These are phyloP conservation scores for Nylanderia fulva DNA, from an alignment of 1,140 invertebrate species.

Conservation along the genomic window DNA sequence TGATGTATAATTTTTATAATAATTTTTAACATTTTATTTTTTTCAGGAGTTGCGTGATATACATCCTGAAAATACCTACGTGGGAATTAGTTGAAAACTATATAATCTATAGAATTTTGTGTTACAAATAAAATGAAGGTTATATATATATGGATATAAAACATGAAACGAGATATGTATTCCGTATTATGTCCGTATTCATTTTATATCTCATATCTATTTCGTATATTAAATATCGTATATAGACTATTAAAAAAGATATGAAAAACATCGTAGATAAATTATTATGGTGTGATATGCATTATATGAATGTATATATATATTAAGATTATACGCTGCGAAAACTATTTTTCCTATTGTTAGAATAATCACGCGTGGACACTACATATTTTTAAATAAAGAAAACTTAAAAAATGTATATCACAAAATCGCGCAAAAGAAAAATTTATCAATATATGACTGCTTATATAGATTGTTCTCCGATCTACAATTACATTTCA, in stretches of 20 bases:
- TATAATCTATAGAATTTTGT: slow-evolving; percentile 8
- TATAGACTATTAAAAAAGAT: slow-evolving; percentile 9
- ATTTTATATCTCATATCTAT: slow-evolving; percentile 17
- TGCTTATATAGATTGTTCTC: neutral
- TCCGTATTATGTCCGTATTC: neutral
- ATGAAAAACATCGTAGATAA: neutral
- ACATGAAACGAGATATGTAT: neutral
- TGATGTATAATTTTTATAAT: neutral
- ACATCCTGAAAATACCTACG: slow-evolving; percentile 74
- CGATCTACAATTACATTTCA: neutral
- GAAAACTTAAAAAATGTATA: slow-evolving; percentile 2
- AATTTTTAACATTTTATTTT: slow-evolving; percentile 14
- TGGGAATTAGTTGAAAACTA: slow-evolving; percentile 78
- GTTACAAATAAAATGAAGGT: neutral
- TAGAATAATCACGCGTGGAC: neutral
- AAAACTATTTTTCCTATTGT: slow-evolving; percentile 24
- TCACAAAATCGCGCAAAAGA: neutral
- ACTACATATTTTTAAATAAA: neutral
- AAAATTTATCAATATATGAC: neutral
- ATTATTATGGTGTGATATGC: slow-evolving; percentile 19
- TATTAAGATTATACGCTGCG: neutral
- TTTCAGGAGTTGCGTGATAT: slow-evolving; percentile 80
- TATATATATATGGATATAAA: slow-evolving; percentile 16
- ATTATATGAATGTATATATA: slow-evolving; percentile 15
- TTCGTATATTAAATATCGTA: neutral